Percentiles rank a stretch among this genome's conserved stretches.
Evolutionary conservation across 2,797 vertebrate genomes (phyloP).

Genomic region (Acanthis flammea): DNA sequence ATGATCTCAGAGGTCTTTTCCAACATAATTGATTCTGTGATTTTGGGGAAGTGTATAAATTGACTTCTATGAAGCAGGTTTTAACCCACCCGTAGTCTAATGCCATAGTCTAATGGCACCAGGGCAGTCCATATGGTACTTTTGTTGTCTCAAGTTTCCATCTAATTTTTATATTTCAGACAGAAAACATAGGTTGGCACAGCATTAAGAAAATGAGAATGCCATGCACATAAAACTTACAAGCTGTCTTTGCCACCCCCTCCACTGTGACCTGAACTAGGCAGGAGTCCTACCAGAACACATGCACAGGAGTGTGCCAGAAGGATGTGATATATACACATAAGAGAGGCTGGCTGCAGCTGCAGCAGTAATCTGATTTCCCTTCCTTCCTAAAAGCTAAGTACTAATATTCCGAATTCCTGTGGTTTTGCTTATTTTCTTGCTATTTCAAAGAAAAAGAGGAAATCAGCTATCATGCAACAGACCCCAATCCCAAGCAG

Average conservation of each 20-base stretch:
- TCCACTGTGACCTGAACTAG: not conserved
- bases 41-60: not conserved
- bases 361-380: not conserved
- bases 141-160: not conserved
- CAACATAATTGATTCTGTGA: not conserved
- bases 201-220: not conserved
- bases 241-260: not conserved
- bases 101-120: not conserved
- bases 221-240: not conserved
- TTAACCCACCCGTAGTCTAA: not conserved
- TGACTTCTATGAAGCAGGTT: not conserved
- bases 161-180: not conserved
- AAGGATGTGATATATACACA: not conserved
- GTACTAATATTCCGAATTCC: not conserved
- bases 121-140: rapidly evolving
- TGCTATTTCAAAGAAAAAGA: not conserved
- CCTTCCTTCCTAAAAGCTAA: not conserved
- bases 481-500: not conserved
- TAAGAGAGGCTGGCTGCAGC: not conserved
- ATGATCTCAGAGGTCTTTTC: not conserved
- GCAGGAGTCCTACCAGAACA: not conserved
- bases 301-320: rapidly evolving
- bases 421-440: not conserved
- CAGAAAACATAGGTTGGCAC: not conserved
- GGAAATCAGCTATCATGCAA: not conserved